phyloP scores from a whole-genome alignment of 1,140 invertebrate species.

The Danaus plexippus region DNA sequence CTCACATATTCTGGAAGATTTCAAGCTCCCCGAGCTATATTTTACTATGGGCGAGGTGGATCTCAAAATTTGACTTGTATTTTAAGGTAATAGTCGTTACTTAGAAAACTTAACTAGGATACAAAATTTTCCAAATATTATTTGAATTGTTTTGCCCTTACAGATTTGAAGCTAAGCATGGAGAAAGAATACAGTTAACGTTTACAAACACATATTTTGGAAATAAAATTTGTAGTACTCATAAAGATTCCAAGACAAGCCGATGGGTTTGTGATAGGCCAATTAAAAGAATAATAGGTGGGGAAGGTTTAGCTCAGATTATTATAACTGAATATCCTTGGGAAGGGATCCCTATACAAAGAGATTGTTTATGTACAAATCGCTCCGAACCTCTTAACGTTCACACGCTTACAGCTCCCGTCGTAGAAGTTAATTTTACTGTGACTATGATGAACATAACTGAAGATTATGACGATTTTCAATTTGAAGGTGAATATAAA shows the following conservation, averaged over 20 bases:
- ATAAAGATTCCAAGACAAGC: conserved; percentile 76
- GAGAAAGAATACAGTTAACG: conserved; percentile 77
- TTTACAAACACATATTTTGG: conserved; percentile 79
- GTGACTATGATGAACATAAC: conserved; percentile 86
- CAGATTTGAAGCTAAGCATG: conserved; percentile 79
- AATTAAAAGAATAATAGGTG: conserved; percentile 51
- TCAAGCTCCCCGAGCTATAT: conserved; percentile 83
- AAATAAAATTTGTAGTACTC: conserved; percentile 76
- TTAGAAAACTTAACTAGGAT: not conserved
- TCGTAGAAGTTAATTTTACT: conserved; percentile 81
- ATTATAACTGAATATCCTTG: conserved; percentile 83
- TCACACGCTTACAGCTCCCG: conserved; percentile 76
- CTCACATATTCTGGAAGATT: conserved; percentile 75
- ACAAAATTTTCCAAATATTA: not conserved
- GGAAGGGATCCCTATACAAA: conserved; percentile 77
- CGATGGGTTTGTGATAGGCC: conserved; percentile 77
- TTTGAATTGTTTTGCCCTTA: conserved; percentile 14
- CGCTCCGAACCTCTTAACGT: conserved; percentile 74
- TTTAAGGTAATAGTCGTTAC: conserved; percentile 64
- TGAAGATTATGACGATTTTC: conserved; percentile 85
- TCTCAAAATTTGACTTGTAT: conserved; percentile 81
- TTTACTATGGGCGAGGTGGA: conserved; percentile 86
- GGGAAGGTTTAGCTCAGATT: conserved; percentile 76
- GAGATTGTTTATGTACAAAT: conserved; percentile 84
- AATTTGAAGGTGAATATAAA: conserved; percentile 85